A percentile compares a stretch with the other conserved stretches of the same genome.
These are phyloP conservation scores for Ctenochaetus hawaiiensis DNA, from an alignment of 2,797 vertebrate genomes.

Conservation along the genomic window DNA sequence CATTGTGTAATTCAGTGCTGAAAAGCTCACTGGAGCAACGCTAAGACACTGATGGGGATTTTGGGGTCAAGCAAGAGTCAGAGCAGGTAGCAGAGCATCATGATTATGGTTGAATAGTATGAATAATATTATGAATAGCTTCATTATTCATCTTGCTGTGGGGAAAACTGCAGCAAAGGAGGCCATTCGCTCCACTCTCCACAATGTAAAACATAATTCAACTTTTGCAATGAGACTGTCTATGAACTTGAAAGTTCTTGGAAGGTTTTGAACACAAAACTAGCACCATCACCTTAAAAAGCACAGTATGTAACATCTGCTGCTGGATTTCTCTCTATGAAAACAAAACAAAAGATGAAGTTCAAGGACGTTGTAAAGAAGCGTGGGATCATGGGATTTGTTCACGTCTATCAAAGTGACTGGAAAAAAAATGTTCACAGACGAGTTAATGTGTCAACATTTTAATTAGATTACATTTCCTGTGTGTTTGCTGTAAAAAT, in stretches of 20 bases:
- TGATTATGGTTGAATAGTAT: neutral
- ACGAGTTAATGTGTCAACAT: no score
- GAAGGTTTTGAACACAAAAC: neutral
- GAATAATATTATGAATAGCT: neutral
- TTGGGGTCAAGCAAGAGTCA: neutral
- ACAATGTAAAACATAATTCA: neutral
- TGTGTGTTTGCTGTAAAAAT: neutral
- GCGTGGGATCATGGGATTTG: no score
- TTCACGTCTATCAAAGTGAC: no score
- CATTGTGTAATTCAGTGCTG: slow-evolving; percentile 11
- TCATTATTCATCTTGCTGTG: neutral
- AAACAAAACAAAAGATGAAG: no score
- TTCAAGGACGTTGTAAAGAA: no score
- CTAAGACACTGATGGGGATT: neutral
- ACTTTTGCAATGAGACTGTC: neutral
- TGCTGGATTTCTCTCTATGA: no score
- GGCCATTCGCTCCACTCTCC: neutral
- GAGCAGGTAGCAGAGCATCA: neutral
- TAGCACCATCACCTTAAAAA: neutral
- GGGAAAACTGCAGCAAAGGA: neutral
- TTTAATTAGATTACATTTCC: no score
- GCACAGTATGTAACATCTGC: no score
- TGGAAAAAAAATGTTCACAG: no score
- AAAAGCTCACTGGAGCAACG: slow-evolving; percentile 12
- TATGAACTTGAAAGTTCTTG: neutral